Percentiles rank a stretch among this genome's conserved stretches.
These are phyloP conservation scores for Tenthredo scrophulariae DNA, from an alignment of 2,888 invertebrate species.

Conservation along the genomic window DNA sequence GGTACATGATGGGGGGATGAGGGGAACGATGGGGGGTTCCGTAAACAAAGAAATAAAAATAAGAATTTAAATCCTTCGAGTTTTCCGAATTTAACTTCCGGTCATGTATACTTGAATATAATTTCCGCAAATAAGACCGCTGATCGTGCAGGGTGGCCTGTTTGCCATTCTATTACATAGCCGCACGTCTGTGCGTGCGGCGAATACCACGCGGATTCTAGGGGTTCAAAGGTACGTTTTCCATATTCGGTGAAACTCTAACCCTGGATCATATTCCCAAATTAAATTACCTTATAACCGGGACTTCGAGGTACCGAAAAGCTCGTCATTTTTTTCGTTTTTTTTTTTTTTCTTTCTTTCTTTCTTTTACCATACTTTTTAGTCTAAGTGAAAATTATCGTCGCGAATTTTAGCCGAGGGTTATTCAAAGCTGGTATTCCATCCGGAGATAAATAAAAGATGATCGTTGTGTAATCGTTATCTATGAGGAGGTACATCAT, in stretches of 20 bases:
- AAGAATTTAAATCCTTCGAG: neutral
- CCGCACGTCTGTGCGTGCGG: slow-evolving; percentile 28
- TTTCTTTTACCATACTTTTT: neutral
- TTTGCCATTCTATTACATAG: slow-evolving; percentile 54
- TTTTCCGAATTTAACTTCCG: slow-evolving; percentile 41
- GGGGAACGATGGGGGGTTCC: neutral
- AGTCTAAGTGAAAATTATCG: neutral
- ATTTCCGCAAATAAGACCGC: slow-evolving; percentile 31
- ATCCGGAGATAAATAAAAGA: neutral
- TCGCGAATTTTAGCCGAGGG: neutral
- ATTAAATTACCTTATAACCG: slow-evolving; percentile 9
- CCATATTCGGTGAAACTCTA: neutral
- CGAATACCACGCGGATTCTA: slow-evolving; percentile 31
- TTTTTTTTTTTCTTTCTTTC: neutral
- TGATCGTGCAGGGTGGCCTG: slow-evolving; percentile 15
- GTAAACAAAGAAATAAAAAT: slow-evolving; percentile 46
- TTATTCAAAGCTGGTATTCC: neutral
- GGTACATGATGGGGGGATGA: neutral
- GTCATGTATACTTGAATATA: slow-evolving; percentile 51
- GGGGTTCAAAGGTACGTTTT: slow-evolving; percentile 30
- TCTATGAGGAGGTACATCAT: neutral
- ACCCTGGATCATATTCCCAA: slow-evolving; percentile 37
- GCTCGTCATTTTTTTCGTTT: neutral
- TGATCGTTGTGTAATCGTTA: neutral
- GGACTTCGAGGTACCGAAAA: neutral